A percentile compares a stretch with the other conserved stretches of the same genome.
These are phyloP conservation scores for Ellobius talpinus DNA, from an alignment of 2,113 vertebrate species.

Conservation along the genomic window DNA sequence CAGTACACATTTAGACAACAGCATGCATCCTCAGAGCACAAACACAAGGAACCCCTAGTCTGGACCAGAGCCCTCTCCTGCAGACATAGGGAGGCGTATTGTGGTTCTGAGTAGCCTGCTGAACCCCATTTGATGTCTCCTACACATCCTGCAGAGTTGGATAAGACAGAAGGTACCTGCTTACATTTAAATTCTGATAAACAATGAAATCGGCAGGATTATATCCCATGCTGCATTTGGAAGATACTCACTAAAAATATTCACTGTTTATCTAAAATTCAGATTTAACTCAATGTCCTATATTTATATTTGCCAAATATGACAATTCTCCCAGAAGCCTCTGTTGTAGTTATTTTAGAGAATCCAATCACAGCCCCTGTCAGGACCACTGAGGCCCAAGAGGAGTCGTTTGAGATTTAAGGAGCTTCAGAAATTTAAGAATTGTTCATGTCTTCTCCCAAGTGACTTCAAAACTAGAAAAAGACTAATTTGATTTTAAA, in stretches of 20 bases:
- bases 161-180: background rate
- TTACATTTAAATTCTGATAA: constrained; percentile 32
- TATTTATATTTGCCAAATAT: constrained; percentile 15
- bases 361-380: background rate
- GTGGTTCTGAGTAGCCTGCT: background rate
- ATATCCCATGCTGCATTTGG: background rate
- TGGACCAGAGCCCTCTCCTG: background rate
- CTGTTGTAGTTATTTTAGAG: background rate
- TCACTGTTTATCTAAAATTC: constrained; percentile 48
- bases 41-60: background rate
- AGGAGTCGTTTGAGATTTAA: background rate
- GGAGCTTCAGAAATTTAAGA: background rate
- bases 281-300: background rate
- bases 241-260: constrained; percentile 26
- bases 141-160: background rate
- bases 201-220: background rate
- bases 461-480: constrained; percentile 5
- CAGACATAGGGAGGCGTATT: background rate
- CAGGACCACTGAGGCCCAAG: background rate
- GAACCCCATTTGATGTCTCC: background rate
- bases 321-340: background rate
- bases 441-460: background rate
- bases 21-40: background rate
- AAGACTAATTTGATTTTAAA: background rate
- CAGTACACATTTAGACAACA: background rate